These are phyloP conservation scores for Semaprochilodus insignis DNA, from an alignment of 2,797 vertebrate species.

Conservation along the genomic window DNA sequence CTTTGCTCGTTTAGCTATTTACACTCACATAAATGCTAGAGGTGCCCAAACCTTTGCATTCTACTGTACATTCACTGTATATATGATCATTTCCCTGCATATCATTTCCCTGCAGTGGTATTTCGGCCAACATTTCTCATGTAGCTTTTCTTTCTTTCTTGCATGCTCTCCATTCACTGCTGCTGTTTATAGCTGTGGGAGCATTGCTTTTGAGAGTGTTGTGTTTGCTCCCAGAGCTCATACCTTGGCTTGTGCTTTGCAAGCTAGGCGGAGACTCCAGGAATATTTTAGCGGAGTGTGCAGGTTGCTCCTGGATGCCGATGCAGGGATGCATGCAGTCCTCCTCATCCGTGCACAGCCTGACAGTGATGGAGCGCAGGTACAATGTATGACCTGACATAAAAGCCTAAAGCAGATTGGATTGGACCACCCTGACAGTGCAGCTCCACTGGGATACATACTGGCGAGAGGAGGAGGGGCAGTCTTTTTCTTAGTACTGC, in stretches of 20 bases:
- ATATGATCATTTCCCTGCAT: no score
- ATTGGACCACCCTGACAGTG: constrained; percentile 10
- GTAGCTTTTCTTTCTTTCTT: no score
- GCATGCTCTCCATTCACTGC: neutral
- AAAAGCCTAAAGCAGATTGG: constrained; percentile 3
- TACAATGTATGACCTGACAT: neutral
- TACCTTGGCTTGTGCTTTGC: neutral
- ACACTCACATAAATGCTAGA: no score
- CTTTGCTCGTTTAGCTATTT: no score
- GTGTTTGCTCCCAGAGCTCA: constrained; percentile 4
- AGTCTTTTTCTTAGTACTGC: neutral
- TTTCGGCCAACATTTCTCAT: neutral
- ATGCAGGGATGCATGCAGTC: constrained; percentile 1
- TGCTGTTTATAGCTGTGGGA: neutral
- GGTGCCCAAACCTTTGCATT: no score
- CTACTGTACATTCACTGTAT: no score
- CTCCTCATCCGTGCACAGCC: neutral
- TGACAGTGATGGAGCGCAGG: constrained; percentile 5
- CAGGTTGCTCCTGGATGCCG: neutral
- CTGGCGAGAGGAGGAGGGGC: neutral
- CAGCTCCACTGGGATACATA: neutral
- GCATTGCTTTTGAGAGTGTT: neutral
- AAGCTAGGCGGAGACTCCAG: neutral
- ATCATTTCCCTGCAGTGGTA: neutral
- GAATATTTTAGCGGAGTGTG: constrained; percentile 6